A percentile compares a stretch with the other conserved stretches of the same genome.
Conservation (phyloP, 2,113 vertebrate species). For the Cranoglanis bouderius region DNA sequence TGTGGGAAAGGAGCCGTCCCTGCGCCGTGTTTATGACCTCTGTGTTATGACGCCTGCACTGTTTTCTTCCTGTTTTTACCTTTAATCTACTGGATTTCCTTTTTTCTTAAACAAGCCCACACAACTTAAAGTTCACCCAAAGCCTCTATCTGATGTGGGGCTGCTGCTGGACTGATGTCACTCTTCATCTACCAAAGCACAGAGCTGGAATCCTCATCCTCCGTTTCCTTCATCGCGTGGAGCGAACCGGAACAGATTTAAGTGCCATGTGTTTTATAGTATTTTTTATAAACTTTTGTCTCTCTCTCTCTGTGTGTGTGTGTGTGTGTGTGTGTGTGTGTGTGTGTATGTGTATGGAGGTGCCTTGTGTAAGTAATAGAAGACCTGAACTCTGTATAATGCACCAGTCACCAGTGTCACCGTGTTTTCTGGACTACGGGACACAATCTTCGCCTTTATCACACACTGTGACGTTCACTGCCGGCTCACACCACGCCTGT, state of each 20-base stretch:
- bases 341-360: neutral
- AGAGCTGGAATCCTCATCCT: neutral
- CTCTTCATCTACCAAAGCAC: slow-evolving; percentile 13
- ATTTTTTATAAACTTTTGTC: neutral
- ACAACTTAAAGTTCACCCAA: neutral
- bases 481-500: neutral
- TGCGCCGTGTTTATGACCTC: neutral
- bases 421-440: neutral
- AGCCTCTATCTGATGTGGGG: neutral
- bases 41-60: neutral
- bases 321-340: slow-evolving; percentile 6
- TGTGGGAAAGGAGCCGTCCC: neutral
- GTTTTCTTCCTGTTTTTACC: neutral
- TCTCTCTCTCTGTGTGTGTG: neutral
- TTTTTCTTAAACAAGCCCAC: neutral
- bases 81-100: neutral
- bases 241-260: neutral
- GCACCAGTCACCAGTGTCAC: neutral
- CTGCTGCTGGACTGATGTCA: slow-evolving; percentile 25
- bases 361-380: no score
- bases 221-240: neutral
- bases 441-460: neutral
- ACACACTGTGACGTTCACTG: neutral
- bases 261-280: neutral
- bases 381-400: no score